phyloP scores from a whole-genome alignment of 2,797 vertebrate species.

The Oreonectes daqikongensis region DNA sequence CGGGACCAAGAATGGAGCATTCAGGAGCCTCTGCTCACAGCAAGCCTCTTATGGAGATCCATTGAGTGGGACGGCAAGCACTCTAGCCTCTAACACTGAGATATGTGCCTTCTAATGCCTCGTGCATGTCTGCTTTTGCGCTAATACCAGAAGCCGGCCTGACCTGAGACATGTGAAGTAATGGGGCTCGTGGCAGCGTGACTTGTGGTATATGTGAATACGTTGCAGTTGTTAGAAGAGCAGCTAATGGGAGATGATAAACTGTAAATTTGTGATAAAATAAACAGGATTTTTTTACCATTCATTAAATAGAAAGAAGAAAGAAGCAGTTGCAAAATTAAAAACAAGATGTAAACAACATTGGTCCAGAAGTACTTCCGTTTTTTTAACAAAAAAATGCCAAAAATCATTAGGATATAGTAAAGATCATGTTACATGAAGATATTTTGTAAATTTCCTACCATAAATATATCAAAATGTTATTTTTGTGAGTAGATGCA shows the following conservation, averaged over 20 bases:
- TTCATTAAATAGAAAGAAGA: too few relatives aligned
- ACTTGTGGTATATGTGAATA: conserved; percentile 36
- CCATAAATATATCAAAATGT: too few relatives aligned
- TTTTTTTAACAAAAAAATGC: too few relatives aligned
- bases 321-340: too few relatives aligned
- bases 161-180: conserved; percentile 45
- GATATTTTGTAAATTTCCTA: too few relatives aligned
- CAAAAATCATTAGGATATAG: too few relatives aligned
- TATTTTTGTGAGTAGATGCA: too few relatives aligned
- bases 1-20: conserved; percentile 54
- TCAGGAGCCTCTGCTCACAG: conserved; percentile 40
- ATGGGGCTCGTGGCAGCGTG: conserved; percentile 43
- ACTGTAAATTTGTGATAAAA: not conserved
- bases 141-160: conserved; percentile 45
- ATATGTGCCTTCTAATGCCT: conserved; percentile 52
- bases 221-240: not conserved
- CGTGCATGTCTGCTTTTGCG: conserved; percentile 33
- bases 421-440: too few relatives aligned
- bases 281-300: too few relatives aligned
- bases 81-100: conserved; percentile 52
- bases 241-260: not conserved
- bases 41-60: conserved; percentile 58
- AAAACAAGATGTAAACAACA: too few relatives aligned
- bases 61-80: conserved; percentile 16
- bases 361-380: too few relatives aligned